These are phyloP conservation scores for Heteractis magnifica DNA, from an alignment of 92 coral and sea anemone genomes.

Conservation along the genomic window DNA sequence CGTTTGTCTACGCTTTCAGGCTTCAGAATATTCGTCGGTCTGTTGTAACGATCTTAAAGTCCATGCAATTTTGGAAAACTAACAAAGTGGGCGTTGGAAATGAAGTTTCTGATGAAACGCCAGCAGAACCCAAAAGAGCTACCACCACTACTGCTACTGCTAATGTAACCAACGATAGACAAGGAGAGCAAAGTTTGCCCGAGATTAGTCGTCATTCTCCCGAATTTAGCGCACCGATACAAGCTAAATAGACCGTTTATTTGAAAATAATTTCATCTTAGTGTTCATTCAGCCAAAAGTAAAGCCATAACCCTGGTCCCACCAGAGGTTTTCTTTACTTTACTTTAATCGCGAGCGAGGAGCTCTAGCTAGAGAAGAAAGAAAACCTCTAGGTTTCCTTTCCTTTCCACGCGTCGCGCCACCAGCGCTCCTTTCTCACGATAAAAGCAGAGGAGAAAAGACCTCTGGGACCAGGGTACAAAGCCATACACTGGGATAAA, in stretches of 20 bases:
- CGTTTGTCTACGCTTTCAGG: conserved; percentile 82
- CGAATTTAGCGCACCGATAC: background rate
- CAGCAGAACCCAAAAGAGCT: conserved; percentile 4
- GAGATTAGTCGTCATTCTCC: background rate
- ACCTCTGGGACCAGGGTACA: too few species aligned
- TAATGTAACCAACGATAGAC: background rate
- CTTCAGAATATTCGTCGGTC: conserved; percentile 72
- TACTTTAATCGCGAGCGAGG: too few species aligned
- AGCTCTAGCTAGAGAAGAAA: too few species aligned
- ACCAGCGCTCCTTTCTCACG: too few species aligned
- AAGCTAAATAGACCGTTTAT: background rate
- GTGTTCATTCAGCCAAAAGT: too few species aligned
- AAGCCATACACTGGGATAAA: too few species aligned
- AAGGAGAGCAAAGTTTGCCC: background rate
- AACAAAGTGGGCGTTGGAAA: conserved; percentile 11
- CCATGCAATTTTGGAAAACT: conserved; percentile 20
- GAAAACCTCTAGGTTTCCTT: too few species aligned
- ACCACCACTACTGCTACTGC: background rate
- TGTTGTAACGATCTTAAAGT: conserved; percentile 6
- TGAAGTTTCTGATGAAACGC: background rate
- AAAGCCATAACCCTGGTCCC: too few species aligned
- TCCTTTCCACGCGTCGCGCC: too few species aligned
- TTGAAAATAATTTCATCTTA: too few species aligned
- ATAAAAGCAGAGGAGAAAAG: too few species aligned
- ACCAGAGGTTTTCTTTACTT: too few species aligned